phyloP scores from a whole-genome alignment of 2,797 vertebrate species.

The Scarus forsteni region DNA sequence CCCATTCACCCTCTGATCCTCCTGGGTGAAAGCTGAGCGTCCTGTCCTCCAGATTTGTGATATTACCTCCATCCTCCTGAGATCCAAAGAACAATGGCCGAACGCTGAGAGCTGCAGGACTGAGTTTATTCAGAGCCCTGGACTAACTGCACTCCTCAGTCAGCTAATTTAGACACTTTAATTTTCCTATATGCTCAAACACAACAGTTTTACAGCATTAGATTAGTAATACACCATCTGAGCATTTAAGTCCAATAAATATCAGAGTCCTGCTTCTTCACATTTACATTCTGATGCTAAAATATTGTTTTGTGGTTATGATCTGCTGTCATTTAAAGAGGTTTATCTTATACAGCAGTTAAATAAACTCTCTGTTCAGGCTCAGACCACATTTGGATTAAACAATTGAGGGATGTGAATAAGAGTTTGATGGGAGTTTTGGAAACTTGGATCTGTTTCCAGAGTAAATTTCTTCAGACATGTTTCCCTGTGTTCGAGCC shows the following conservation, averaged over 20 bases:
- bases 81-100: conserved; percentile 64
- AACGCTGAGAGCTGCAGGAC: conserved; percentile 36
- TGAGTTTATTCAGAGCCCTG: conserved; percentile 14
- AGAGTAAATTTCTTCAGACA: not conserved
- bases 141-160: not conserved
- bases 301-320: conserved; percentile 1
- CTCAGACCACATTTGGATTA: conserved; percentile 25
- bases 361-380: conserved; percentile 30
- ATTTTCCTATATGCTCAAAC: not conserved
- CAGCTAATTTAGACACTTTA: not conserved
- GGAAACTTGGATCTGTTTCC: conserved; percentile 14
- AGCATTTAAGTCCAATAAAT: too few relatives aligned
- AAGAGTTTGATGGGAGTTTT: not conserved
- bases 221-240: conserved; percentile 1
- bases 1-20: conserved; percentile 71
- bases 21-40: conserved; percentile 75
- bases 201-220: conserved; percentile 18
- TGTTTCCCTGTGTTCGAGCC: conserved; percentile 23
- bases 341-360: conserved; percentile 27
- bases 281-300: conserved; percentile 24
- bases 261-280: conserved; percentile 17
- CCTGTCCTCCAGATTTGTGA: conserved; percentile 58
- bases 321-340: conserved; percentile 4
- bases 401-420: conserved; percentile 3
- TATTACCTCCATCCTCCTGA: conserved; percentile 64